These are phyloP conservation scores for Pristionchus japonicus DNA, from an alignment of 2,888 invertebrate species.

Conservation along the genomic window DNA sequence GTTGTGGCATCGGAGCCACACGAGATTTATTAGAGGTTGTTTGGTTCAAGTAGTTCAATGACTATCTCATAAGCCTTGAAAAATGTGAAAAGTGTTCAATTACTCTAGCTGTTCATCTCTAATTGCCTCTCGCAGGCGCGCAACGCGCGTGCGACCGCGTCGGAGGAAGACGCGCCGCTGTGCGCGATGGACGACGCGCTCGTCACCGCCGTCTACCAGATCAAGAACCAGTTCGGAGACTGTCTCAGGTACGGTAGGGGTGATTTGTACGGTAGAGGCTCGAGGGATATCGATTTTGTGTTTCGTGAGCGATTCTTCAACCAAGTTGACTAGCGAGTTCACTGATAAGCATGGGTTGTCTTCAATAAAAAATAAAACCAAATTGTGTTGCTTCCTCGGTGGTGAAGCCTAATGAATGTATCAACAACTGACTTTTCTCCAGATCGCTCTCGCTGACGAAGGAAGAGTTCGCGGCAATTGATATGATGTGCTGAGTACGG, in stretches of 20 bases:
- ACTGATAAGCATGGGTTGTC: too few relatives aligned
- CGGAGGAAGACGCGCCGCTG: constrained; percentile 33
- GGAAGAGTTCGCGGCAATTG: constrained; percentile 25
- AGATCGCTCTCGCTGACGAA: constrained; percentile 28
- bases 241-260: constrained; percentile 21
- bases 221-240: constrained; percentile 35
- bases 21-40: too few relatives aligned
- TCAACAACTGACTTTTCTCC: background rate
- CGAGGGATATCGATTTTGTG: too few relatives aligned
- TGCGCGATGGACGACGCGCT: background rate
- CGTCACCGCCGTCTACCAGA: constrained; percentile 33
- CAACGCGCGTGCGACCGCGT: background rate
- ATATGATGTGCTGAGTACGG: constrained; percentile 34
- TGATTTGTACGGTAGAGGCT: background rate
- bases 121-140: background rate
- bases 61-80: too few relatives aligned
- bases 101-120: too few relatives aligned
- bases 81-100: too few relatives aligned
- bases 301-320: too few relatives aligned
- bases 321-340: too few relatives aligned
- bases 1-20: too few relatives aligned
- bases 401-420: background rate
- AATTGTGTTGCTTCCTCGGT: too few relatives aligned
- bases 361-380: background rate
- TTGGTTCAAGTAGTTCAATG: too few relatives aligned